Conservation (phyloP, 2,888 invertebrate species). For the Oegoconia quadripuncta region DNA sequence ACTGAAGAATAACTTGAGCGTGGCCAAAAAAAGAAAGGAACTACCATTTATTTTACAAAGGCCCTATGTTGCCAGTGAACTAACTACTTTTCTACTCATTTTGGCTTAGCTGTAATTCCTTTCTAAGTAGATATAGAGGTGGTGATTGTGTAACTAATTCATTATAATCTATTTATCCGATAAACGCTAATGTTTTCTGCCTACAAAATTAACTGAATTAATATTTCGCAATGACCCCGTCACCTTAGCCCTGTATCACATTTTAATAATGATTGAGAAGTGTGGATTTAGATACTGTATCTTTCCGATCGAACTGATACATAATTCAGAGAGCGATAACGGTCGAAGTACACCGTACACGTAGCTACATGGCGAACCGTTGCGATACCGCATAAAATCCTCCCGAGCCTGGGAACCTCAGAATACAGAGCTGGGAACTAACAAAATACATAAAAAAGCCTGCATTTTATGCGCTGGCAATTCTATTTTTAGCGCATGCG, state of each 20-base stretch:
- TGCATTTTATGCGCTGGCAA: constrained; percentile 58
- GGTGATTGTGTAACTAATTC: too few relatives aligned
- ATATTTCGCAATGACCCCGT: not conserved
- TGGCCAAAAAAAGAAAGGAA: too few relatives aligned
- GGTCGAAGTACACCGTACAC: constrained; percentile 30
- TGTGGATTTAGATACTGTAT: constrained; percentile 13
- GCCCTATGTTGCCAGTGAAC: too few relatives aligned
- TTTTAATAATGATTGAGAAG: constrained; percentile 10
- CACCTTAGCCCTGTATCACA: not conserved
- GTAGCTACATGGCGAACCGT: constrained; percentile 56
- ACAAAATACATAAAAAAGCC: constrained; percentile 57
- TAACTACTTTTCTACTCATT: too few relatives aligned
- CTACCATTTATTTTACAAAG: too few relatives aligned
- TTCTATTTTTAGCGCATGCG: constrained; percentile 67
- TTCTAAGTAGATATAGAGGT: too few relatives aligned
- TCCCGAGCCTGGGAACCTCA: constrained; percentile 59
- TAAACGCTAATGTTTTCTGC: not conserved
- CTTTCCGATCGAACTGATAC: constrained; percentile 18
- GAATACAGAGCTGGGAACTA: constrained; percentile 67
- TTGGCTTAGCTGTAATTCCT: too few relatives aligned
- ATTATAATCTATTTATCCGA: too few relatives aligned
- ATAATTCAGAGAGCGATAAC: constrained; percentile 34
- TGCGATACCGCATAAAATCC: constrained; percentile 52
- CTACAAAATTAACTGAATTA: not conserved
- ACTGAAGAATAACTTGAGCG: too few relatives aligned